Base-by-base conservation (phyloP, 2,113 vertebrate species). In the Peucedramus taeniatus region DNA sequence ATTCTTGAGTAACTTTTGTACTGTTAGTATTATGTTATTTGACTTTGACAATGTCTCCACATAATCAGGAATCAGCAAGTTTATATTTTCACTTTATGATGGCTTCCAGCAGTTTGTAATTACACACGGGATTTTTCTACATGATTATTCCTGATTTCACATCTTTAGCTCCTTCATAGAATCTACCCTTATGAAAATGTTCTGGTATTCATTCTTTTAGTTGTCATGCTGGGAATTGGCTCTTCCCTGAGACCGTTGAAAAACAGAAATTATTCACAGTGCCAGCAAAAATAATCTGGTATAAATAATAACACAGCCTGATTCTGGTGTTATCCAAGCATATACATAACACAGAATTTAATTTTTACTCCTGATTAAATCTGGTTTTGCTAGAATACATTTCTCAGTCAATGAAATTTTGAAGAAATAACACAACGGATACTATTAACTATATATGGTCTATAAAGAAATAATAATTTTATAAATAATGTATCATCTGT, bases 1-100 rank as follows among this genome's bases (percentile, higher is more conserved):
- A 37, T 42, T 83, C 31, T 42, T 69, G 69, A 92, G 31, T 70
- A 66, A 65, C 64, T 90, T 92, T 94, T 87, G 42, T 83, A 72
- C n/a, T 84, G n/a, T 74, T 53, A 49, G 76, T 61, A 80, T 60
- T 71, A 56, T 40, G 19, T 45, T 81, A 93, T 88, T 95, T 92
- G 83, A 71, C 51, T 91, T 91, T 70, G 61, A 92, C 61, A 91
- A 69, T 91, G 71, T 94, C 54, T 94, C 53, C 53, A 42, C 28
- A 81, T 87, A 89, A 96, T 94, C 93, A 96, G 80, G 42, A 93
- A 90, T 81, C 60, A 88, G 47, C 30, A 81, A 90, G 68, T 96
- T 91, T 95, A 60, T 87, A 69, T 79, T 94, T 95, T 89, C 77
- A 85, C 53, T 87, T 74, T 83, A 85, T 69, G 83, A 84, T 61